Evolutionary conservation across 2,113 vertebrate genomes (phyloP), one percentile per base, ranked within the genome.

Genomic region (Piprites chloris): DNA sequence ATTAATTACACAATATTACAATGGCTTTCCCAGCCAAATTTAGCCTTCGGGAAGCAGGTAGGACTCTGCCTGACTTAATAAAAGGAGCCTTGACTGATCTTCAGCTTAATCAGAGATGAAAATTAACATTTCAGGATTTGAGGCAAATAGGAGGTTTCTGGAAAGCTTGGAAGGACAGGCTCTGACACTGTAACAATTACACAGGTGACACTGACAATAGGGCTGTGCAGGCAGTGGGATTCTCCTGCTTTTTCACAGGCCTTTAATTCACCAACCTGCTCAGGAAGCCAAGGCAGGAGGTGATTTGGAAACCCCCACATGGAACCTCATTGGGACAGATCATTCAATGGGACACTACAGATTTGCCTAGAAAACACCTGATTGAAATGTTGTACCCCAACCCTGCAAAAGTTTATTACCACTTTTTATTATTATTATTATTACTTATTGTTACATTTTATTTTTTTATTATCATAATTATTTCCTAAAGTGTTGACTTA

Each of bases 1-100:
- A 96, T 93, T 91, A 96, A 95, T 96, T 88, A 88, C 75, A 77
- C 89, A 83, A 79, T 83, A 76, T 95, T 85, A 56, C 92, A 81
- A 63, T 59, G 84, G 71, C 41, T 96, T 37, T 68, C 75, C 56
- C 79, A 78, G 84, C 46, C 67, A 44, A 56, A 73, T 83, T 56
- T 35, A 88, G 95, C 92, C 92, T 94, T 84, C 5, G 3, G 89
- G 89, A 94, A 87, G 87, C 87, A 87, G 90, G 94, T 92, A 69
- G 55, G 93, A 92, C 79, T 89, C 71, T 75, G 76, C 63, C 66
- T 27, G 74, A 90, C 83, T 88, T 85, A 49, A 93, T 95, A 91
- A 96, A 93, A 90, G 66, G 80, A 88, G 49, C 89, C 62, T 85
- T 0, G 4, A 32, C 90, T 79, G 85, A 42, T 77, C 80, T 93